Evolutionary conservation across 1,140 invertebrate genomes (phyloP).

Genomic region (Lasaia peninsularis): DNA sequence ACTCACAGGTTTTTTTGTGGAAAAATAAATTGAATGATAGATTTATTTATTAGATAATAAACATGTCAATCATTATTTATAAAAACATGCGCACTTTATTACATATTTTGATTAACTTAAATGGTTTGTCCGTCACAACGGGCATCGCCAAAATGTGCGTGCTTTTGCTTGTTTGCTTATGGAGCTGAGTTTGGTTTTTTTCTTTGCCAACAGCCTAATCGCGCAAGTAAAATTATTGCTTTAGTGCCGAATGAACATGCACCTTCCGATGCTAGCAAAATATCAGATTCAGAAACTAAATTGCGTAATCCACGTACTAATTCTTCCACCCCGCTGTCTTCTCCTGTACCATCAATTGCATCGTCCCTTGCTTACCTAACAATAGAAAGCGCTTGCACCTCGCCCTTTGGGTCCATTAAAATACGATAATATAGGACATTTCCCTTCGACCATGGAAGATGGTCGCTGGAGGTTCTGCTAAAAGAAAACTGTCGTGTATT

Average conservation of each 20-base stretch:
- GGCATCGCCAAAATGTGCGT: conserved; percentile 22
- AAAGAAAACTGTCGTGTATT: conserved; percentile 29
- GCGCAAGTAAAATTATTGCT: conserved; percentile 27
- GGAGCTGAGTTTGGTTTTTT: conserved; percentile 19
- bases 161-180: conserved; percentile 22
- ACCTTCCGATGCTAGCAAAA: conserved; percentile 27
- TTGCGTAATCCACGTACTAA: conserved; percentile 27
- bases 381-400: conserved; percentile 20
- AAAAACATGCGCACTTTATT: conserved; percentile 24
- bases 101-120: conserved; percentile 25
- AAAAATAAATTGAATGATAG: conserved; percentile 18
- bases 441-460: conserved; percentile 22
- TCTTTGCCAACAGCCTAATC: conserved; percentile 23
- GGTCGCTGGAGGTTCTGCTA: conserved; percentile 27
- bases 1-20: conserved; percentile 26
- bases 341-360: conserved; percentile 21
- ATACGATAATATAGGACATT: conserved; percentile 26
- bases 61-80: conserved; percentile 9
- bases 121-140: conserved; percentile 28
- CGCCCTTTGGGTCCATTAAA: conserved; percentile 15
- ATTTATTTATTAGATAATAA: conserved; percentile 13
- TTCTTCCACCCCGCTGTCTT: conserved; percentile 19
- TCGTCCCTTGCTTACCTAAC: conserved; percentile 16
- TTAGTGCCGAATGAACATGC: conserved; percentile 30
- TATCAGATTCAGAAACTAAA: conserved; percentile 28